These are phyloP conservation scores for Corydoras sp. DNA, from an alignment of 2,113 vertebrate species.

Conservation along the genomic window DNA sequence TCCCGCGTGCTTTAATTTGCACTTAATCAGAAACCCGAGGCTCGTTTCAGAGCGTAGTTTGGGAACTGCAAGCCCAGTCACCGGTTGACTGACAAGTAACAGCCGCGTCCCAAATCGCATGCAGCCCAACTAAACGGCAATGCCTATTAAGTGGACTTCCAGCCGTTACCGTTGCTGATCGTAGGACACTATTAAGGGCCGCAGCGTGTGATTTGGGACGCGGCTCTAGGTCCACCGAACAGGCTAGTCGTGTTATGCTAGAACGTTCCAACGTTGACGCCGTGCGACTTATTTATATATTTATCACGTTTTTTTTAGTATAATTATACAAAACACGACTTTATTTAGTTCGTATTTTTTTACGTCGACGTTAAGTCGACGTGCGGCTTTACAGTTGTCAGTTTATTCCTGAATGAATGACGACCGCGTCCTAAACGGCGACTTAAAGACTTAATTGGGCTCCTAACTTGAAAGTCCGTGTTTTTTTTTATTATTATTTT, in stretches of 20 bases:
- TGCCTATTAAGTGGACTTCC: background rate
- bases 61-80: background rate
- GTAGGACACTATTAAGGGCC: background rate
- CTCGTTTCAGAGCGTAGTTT: background rate
- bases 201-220: background rate
- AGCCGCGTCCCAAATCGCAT: background rate
- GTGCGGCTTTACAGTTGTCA: too few relatives aligned
- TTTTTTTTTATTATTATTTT: too few relatives aligned
- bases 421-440: too few relatives aligned
- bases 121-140: background rate
- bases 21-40: background rate
- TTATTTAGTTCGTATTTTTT: too few relatives aligned
- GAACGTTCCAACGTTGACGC: background rate
- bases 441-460: too few relatives aligned
- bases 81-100: background rate
- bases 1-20: background rate
- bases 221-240: background rate
- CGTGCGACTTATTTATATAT: background rate
- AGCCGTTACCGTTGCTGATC: background rate
- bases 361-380: too few relatives aligned
- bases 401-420: too few relatives aligned
- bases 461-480: too few relatives aligned
- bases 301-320: too few relatives aligned
- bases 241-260: conserved; percentile 4
- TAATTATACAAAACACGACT: too few relatives aligned